These are phyloP conservation scores for Lordiphosa andalusiaca DNA, from an alignment of 2,888 invertebrate species.

Conservation along the genomic window DNA sequence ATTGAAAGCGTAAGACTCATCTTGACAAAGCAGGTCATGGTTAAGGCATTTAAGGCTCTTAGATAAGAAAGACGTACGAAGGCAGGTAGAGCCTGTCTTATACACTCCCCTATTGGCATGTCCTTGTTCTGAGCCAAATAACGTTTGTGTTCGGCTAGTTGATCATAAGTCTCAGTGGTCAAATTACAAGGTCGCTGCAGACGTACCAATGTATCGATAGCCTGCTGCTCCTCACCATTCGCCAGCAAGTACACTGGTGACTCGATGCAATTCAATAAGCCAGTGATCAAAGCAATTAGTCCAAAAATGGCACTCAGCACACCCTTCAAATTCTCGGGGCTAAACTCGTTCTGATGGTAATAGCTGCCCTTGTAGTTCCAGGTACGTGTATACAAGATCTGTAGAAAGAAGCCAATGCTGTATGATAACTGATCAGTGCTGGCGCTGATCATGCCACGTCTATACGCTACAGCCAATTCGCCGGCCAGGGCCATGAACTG, in stretches of 20 bases:
- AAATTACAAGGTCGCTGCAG: slow-evolving; percentile 55
- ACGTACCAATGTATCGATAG: slow-evolving; percentile 62
- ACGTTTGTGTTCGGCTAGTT: slow-evolving; percentile 67
- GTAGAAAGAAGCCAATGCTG: too few relatives aligned
- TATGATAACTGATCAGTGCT: too few relatives aligned
- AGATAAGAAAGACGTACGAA: slow-evolving; percentile 51
- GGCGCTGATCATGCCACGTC: too few relatives aligned
- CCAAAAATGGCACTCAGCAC: slow-evolving; percentile 48
- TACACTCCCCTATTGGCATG: slow-evolving; percentile 35
- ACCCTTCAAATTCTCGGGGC: slow-evolving; percentile 54
- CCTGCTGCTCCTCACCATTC: slow-evolving; percentile 57
- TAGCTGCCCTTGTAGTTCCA: too few relatives aligned
- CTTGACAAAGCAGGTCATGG: neutral
- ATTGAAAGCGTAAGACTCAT: rapidly evolving
- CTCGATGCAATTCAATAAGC: slow-evolving; percentile 52
- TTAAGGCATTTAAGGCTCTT: slow-evolving; percentile 58
- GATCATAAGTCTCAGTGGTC: slow-evolving; percentile 59
- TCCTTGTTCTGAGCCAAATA: slow-evolving; percentile 63
- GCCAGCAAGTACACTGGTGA: slow-evolving; percentile 68
- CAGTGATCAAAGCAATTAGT: slow-evolving; percentile 38
- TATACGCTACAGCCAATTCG: too few relatives aligned
- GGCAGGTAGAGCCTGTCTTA: slow-evolving; percentile 47
- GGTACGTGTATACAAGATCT: too few relatives aligned
- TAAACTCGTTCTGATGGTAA: slow-evolving; percentile 14
- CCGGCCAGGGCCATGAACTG: too few relatives aligned